Percentiles rank a stretch among this genome's conserved stretches.
These are phyloP conservation scores for Lasioglossum zephyrum DNA, from an alignment of 2,888 invertebrate species.

Conservation along the genomic window DNA sequence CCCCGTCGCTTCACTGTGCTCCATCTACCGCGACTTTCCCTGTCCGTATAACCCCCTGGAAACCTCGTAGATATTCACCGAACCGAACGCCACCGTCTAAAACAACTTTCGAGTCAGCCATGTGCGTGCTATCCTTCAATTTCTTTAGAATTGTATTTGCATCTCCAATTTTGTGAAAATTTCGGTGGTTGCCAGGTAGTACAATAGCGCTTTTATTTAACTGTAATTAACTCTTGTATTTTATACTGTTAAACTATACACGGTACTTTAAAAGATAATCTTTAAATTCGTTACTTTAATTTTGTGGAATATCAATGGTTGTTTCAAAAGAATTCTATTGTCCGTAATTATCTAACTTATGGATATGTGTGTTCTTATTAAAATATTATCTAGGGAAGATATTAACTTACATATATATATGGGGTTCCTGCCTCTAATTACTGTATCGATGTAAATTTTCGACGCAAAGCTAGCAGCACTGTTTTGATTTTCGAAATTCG, in stretches of 20 bases:
- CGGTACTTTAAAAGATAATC: background rate
- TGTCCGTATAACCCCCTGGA: background rate
- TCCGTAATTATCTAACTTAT: background rate
- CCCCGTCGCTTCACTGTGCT: slow-evolving; percentile 20
- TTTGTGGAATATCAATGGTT: background rate
- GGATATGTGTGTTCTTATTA: background rate
- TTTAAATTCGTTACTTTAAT: background rate
- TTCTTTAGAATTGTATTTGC: background rate
- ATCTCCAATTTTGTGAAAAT: background rate
- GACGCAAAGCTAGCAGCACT: background rate
- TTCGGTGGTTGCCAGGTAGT: background rate
- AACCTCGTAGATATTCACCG: background rate
- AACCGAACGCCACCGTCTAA: background rate
- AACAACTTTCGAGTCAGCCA: background rate
- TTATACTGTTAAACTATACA: background rate
- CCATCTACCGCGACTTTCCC: slow-evolving; percentile 35
- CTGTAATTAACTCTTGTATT: background rate
- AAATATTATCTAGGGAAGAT: background rate
- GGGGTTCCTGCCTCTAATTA: background rate
- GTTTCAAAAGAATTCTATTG: background rate
- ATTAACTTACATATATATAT: background rate
- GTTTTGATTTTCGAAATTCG: slow-evolving; percentile 7
- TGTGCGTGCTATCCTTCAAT: background rate
- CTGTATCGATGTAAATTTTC: background rate
- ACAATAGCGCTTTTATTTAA: background rate